Evolutionary conservation across 2,888 invertebrate species (phyloP).

Genomic region (Frankliniella fusca): DNA sequence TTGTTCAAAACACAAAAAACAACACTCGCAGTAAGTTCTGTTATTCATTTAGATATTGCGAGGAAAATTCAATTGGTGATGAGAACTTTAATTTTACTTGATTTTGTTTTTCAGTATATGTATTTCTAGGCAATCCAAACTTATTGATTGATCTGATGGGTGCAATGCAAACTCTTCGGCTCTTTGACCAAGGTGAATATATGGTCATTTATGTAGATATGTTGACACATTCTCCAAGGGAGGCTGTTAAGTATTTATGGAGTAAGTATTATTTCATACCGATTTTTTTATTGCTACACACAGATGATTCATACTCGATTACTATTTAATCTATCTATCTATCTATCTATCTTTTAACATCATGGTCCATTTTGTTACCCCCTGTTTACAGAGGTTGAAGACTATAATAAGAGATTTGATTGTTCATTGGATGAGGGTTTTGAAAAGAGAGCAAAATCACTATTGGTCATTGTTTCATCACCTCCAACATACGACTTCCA

Average conservation of each 20-base stretch:
- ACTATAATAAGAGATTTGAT: slow-evolving; percentile 54
- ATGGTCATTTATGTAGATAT: slow-evolving; percentile 93
- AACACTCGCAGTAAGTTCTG: slow-evolving; percentile 68
- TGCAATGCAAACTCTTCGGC: slow-evolving; percentile 80
- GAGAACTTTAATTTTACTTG: slow-evolving; percentile 16
- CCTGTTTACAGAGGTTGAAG: slow-evolving; percentile 53
- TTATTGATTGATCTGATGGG: slow-evolving; percentile 87
- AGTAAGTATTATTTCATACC: slow-evolving; percentile 54
- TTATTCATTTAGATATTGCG: slow-evolving; percentile 30
- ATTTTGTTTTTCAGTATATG: slow-evolving; percentile 71
- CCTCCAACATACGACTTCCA: slow-evolving; percentile 65
- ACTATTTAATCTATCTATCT: not conserved
- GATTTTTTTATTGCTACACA: not conserved
- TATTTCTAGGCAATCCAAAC: slow-evolving; percentile 82
- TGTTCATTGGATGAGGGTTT: slow-evolving; percentile 62
- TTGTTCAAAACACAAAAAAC: slow-evolving; percentile 79
- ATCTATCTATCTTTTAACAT: no score
- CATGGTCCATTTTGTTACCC: no score
- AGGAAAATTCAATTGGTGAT: not conserved
- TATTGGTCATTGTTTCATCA: slow-evolving; percentile 85
- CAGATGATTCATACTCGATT: no score
- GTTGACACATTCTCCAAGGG: slow-evolving; percentile 72
- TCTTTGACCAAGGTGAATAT: slow-evolving; percentile 89
- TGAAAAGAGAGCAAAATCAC: slow-evolving; percentile 68
- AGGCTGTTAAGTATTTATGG: slow-evolving; percentile 75